A percentile compares a stretch with the other conserved stretches of the same genome.
phyloP scores from a whole-genome alignment of 1,140 invertebrate species.

The Drosophila asahinai region DNA sequence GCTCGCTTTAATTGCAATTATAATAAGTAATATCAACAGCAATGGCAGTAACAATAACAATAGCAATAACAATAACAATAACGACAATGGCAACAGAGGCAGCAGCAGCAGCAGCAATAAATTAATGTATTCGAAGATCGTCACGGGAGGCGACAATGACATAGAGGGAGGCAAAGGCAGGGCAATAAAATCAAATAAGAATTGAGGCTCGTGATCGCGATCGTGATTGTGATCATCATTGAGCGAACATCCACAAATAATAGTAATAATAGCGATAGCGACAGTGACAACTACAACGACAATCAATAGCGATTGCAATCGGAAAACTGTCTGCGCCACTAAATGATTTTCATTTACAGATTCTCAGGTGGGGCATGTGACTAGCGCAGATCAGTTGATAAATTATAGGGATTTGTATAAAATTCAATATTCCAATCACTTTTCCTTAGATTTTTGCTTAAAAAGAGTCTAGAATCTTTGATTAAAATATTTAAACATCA shows the following conservation, averaged over 20 bases:
- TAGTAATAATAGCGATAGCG: neutral
- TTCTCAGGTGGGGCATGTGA: conserved; percentile 17
- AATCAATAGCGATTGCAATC: conserved; percentile 27
- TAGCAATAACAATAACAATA: conserved; percentile 20
- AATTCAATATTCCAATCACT: neutral
- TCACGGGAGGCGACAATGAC: neutral
- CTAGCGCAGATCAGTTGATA: neutral
- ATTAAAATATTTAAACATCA: no score
- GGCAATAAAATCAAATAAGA: conserved; percentile 45
- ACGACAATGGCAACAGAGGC: conserved; percentile 2
- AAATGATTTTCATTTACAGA: conserved; percentile 1
- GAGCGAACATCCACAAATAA: conserved; percentile 4
- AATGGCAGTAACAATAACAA: conserved; percentile 58
- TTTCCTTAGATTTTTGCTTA: no score
- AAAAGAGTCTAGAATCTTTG: no score
- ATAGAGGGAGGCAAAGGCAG: neutral
- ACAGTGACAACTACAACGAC: neutral
- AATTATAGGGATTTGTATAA: neutral
- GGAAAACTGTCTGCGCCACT: conserved; percentile 11
- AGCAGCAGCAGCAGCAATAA: conserved; percentile 37
- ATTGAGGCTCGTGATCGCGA: conserved; percentile 37
- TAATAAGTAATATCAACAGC: conserved; percentile 46
- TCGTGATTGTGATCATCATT: conserved; percentile 38
- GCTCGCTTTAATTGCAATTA: conserved; percentile 72
- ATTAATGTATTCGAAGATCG: conserved; percentile 64